These are phyloP conservation scores for Agelaius phoeniceus DNA, from an alignment of 2,113 vertebrate genomes.

Conservation along the genomic window DNA sequence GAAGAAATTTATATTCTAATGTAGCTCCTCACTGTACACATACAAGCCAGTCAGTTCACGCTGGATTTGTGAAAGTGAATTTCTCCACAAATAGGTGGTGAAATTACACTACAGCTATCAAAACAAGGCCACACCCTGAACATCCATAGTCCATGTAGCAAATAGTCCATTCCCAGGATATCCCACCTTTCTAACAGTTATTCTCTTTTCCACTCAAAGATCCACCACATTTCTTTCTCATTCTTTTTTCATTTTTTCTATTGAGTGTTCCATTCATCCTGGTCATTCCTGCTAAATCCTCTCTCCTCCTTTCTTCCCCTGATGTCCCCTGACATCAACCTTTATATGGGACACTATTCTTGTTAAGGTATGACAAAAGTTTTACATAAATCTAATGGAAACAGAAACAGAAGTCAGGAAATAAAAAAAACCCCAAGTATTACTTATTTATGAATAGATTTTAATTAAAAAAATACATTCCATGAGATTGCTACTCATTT, in stretches of 20 bases:
- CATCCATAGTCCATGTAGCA: neutral
- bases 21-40: neutral
- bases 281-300: neutral
- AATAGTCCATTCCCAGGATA: neutral
- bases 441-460: neutral
- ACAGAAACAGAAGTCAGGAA: neutral
- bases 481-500: neutral
- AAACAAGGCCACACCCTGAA: neutral
- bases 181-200: neutral
- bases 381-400: neutral
- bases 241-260: neutral
- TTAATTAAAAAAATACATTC: neutral
- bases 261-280: fast-evolving
- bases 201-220: neutral
- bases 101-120: neutral
- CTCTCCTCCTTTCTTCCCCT: neutral
- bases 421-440: neutral
- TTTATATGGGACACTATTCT: neutral
- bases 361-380: neutral
- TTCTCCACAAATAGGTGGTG: neutral
- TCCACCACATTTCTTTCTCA: fast-evolving
- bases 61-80: neutral
- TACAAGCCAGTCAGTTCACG: neutral
- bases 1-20: neutral
- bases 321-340: neutral